Conservation (phyloP, 2,797 vertebrate genomes). For the Echeneis naucrates region DNA sequence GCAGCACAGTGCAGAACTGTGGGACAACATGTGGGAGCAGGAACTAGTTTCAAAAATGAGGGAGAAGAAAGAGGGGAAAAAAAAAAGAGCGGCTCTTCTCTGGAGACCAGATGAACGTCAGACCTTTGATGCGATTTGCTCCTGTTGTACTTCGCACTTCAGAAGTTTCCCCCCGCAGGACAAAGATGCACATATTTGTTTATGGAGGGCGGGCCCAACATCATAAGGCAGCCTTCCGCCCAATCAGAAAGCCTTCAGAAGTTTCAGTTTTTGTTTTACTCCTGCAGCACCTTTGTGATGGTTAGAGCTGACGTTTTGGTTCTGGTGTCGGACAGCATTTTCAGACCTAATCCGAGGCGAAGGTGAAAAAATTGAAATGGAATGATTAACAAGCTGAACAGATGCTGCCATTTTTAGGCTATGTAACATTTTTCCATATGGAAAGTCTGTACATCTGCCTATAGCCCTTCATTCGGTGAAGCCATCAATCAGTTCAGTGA, state of each 20-base stretch:
- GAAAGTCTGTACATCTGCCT: constrained; percentile 33
- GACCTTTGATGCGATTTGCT: constrained; percentile 62
- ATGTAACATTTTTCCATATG: neutral
- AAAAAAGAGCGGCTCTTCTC: constrained; percentile 54
- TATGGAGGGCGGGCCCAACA: constrained; percentile 66
- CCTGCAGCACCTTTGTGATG: constrained; percentile 34
- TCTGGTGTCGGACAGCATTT: constrained; percentile 30
- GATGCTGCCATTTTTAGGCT: constrained; percentile 48
- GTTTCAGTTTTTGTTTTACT: constrained; percentile 18
- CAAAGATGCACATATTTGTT: constrained; percentile 73
- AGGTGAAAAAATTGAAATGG: constrained; percentile 61
- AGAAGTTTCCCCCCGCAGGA: constrained; percentile 48
- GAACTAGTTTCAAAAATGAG: constrained; percentile 42
- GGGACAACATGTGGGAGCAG: constrained; percentile 42
- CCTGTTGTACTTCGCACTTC: constrained; percentile 57
- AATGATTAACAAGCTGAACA: constrained; percentile 52
- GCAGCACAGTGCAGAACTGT: neutral
- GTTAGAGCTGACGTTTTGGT: constrained; percentile 39
- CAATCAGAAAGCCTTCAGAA: constrained; percentile 56
- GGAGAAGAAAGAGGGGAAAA: neutral
- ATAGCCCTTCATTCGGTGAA: constrained; percentile 29
- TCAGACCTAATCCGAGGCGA: constrained; percentile 45
- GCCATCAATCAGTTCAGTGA: constrained; percentile 39
- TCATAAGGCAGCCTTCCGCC: constrained; percentile 49
- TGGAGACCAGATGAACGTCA: constrained; percentile 60